These are phyloP conservation scores for Chunga burmeisteri DNA, from an alignment of 2,113 vertebrate species.

Conservation along the genomic window DNA sequence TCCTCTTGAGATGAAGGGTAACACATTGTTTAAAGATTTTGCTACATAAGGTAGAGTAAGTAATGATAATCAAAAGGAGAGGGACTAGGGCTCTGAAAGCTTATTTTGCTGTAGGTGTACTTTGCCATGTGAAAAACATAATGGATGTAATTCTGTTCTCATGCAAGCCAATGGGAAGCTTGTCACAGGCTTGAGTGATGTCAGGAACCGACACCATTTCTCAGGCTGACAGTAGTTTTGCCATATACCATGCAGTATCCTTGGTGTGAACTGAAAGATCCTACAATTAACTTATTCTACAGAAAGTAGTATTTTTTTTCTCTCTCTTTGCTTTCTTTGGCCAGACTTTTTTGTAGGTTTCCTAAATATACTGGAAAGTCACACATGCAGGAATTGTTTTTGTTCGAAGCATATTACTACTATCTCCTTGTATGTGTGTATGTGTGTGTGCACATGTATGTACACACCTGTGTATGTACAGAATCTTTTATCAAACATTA, in stretches of 20 bases:
- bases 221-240: background rate
- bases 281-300: background rate
- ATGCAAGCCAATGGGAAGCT: background rate
- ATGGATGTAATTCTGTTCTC: background rate
- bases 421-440: background rate
- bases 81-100: background rate
- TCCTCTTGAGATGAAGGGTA: background rate
- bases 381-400: background rate
- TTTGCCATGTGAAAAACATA: background rate
- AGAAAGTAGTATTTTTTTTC: background rate
- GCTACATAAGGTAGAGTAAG: background rate
- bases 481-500: background rate
- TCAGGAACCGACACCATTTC: background rate
- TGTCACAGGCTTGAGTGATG: background rate
- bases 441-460: background rate
- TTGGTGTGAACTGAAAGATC: background rate
- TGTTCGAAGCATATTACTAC: background rate
- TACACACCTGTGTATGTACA: accelerated
- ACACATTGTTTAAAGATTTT: slow-evolving; percentile 35
- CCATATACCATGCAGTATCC: background rate
- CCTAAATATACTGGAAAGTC: background rate
- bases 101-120: background rate
- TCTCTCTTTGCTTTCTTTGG: background rate
- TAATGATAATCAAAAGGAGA: background rate
- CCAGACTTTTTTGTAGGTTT: background rate